phyloP scores from a whole-genome alignment of 2,113 vertebrate species.

The Malurus elegans region DNA sequence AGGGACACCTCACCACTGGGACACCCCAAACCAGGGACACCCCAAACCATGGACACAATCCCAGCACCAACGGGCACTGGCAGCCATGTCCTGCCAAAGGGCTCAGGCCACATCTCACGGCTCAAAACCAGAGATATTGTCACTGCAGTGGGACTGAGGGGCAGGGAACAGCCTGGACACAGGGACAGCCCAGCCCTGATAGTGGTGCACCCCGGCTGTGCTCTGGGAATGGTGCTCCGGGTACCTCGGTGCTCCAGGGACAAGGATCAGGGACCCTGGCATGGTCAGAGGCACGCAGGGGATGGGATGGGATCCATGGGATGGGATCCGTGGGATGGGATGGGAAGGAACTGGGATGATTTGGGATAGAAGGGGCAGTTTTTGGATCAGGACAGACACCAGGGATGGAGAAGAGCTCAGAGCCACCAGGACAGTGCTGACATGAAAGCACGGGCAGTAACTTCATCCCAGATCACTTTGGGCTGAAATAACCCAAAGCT shows the following conservation, averaged over 20 bases:
- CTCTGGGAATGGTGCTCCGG: not conserved
- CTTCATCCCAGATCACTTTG: not conserved
- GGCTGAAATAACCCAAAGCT: not conserved
- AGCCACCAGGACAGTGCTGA: not conserved
- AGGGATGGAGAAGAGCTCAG: not conserved
- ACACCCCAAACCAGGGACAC: not conserved
- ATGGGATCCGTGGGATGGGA: not conserved
- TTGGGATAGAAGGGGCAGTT: too few species aligned
- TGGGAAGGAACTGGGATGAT: not conserved
- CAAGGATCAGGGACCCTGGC: not conserved
- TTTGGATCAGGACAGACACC: not conserved
- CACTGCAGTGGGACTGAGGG: rapidly evolving
- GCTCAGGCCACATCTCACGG: rapidly evolving
- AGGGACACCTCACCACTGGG: not conserved
- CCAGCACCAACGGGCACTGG: rapidly evolving
- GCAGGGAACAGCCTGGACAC: not conserved
- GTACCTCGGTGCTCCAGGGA: not conserved
- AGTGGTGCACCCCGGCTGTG: not conserved
- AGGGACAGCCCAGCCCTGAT: not conserved
- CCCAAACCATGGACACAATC: too few species aligned
- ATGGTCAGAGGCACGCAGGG: not conserved
- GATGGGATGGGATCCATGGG: not conserved
- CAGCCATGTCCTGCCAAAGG: not conserved
- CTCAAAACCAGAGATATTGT: not conserved
- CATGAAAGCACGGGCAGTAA: rapidly evolving